phyloP scores from a whole-genome alignment of 2,888 invertebrate species.

The Apamea monoglypha region DNA sequence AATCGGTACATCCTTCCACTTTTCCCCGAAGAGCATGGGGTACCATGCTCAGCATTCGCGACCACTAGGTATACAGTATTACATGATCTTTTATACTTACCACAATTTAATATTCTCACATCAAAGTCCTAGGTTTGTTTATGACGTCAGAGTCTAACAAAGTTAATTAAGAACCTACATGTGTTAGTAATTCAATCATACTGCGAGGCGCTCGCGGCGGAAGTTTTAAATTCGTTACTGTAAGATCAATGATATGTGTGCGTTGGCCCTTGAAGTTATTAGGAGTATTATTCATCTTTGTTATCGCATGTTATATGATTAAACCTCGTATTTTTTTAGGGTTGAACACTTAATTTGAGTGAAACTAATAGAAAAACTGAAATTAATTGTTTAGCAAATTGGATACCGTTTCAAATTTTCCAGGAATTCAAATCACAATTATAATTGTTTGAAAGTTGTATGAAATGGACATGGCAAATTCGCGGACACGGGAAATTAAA shows the following conservation, averaged over 20 bases:
- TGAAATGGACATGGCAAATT: neutral
- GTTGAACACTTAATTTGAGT: too few relatives aligned
- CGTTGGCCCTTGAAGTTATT: constrained; percentile 14
- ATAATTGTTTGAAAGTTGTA: neutral
- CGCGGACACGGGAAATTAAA: neutral
- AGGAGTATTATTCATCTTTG: neutral
- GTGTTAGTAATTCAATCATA: constrained; percentile 34
- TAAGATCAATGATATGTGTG: constrained; percentile 39
- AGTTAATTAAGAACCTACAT: constrained; percentile 37
- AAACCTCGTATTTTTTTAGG: neutral
- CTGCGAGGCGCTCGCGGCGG: constrained; percentile 7
- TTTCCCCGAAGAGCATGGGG: too few relatives aligned
- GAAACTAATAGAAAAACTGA: too few relatives aligned
- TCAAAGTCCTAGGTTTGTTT: constrained; percentile 40
- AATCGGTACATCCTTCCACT: too few relatives aligned
- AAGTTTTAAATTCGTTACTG: constrained; percentile 49
- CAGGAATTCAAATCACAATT: neutral
- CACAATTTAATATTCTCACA: constrained; percentile 16
- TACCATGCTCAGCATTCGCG: neutral
- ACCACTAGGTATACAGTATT: neutral
- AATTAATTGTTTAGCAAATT: neutral
- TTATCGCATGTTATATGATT: neutral
- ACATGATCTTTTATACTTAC: neutral
- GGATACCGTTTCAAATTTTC: neutral
- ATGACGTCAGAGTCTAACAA: constrained; percentile 27